Conservation (phyloP, 2,888 invertebrate species). For the Ophion ventricosus region DNA sequence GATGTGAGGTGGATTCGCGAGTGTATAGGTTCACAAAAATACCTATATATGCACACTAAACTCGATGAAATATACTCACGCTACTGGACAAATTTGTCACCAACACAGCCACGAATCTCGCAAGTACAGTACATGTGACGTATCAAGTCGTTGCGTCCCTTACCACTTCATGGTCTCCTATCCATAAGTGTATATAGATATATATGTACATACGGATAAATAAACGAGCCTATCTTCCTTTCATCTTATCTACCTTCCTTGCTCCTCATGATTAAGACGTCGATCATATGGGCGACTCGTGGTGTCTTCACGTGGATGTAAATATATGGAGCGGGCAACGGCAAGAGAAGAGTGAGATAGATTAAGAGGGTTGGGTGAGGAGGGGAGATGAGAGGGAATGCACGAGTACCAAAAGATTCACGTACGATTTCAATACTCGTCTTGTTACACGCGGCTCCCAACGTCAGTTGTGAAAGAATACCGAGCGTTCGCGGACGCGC, state of each 20-base stretch:
- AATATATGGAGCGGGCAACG: not conserved
- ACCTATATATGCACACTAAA: constrained; percentile 23
- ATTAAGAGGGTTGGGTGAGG: not conserved
- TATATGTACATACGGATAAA: constrained; percentile 7
- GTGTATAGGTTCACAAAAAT: constrained; percentile 49
- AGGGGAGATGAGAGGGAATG: constrained; percentile 61
- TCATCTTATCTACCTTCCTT: constrained; percentile 51
- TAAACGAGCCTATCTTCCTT: constrained; percentile 38
- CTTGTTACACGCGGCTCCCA: constrained; percentile 69
- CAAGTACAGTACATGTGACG: constrained; percentile 9
- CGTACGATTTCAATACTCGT: constrained; percentile 69
- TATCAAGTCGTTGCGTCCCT: constrained; percentile 51
- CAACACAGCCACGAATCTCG: constrained; percentile 13
- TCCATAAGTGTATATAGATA: constrained; percentile 12
- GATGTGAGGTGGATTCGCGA: constrained; percentile 60
- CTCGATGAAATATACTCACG: constrained; percentile 33
- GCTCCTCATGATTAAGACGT: constrained; percentile 48
- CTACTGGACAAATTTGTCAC: constrained; percentile 42
- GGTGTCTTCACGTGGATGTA: constrained; percentile 50
- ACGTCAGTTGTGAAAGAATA: constrained; percentile 77
- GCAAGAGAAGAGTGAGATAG: not conserved
- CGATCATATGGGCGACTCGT: constrained; percentile 41
- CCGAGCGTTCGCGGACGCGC: constrained; percentile 77
- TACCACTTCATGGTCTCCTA: constrained; percentile 43
- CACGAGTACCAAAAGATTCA: constrained; percentile 63